Percentiles rank a stretch among this genome's conserved stretches.
phyloP scores from a whole-genome alignment of 1,140 invertebrate species.

The Probaryconus sp. region DNA sequence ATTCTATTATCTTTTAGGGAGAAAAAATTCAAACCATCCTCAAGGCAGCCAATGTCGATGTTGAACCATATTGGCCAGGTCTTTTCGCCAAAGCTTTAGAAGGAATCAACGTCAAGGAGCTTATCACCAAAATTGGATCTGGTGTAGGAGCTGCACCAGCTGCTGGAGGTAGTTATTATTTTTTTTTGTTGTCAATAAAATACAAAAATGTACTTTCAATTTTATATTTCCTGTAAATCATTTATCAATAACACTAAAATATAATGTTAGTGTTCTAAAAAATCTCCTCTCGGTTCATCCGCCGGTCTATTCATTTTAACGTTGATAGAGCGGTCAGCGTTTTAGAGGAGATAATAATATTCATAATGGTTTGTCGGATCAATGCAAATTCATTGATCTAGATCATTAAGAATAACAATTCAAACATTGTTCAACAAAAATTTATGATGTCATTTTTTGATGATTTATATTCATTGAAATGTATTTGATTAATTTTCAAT shows the following conservation, averaged over 20 bases:
- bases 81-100: slow-evolving; percentile 98
- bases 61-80: slow-evolving; percentile 99
- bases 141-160: slow-evolving; percentile 91
- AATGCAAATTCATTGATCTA: slow-evolving; percentile 25
- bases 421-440: too few relatives aligned
- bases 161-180: slow-evolving; percentile 80
- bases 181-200: slow-evolving; percentile 7
- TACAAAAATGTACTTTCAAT: not conserved
- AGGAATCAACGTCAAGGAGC: slow-evolving; percentile 94
- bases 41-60: slow-evolving; percentile 96
- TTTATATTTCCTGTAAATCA: not conserved
- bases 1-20: slow-evolving; percentile 81
- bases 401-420: slow-evolving; percentile 22
- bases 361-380: slow-evolving; percentile 57
- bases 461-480: slow-evolving; percentile 3
- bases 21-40: slow-evolving; percentile 98
- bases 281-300: slow-evolving; percentile 73
- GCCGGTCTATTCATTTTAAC: slow-evolving; percentile 50
- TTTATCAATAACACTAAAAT: slow-evolving; percentile 88
- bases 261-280: too few relatives aligned
- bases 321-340: slow-evolving; percentile 67
- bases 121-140: slow-evolving; percentile 96
- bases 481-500: slow-evolving; percentile 1
- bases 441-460: not conserved
- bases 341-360: slow-evolving; percentile 67